Conservation (phyloP, 2,797 vertebrate genomes). For the Sebastes aleutianus region DNA sequence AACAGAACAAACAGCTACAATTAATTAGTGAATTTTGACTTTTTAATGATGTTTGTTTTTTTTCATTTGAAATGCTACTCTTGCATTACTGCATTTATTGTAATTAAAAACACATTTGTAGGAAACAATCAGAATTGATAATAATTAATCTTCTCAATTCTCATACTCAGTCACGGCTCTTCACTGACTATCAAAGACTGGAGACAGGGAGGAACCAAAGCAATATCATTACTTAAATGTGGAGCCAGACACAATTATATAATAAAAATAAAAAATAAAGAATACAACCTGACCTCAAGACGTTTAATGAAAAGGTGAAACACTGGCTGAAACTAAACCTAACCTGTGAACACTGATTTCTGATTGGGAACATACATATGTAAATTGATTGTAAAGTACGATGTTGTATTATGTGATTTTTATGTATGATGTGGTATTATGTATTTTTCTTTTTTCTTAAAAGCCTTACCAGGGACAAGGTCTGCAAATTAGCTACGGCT, state of each 20-base stretch:
- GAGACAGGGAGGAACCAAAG: background rate
- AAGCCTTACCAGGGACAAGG: no score
- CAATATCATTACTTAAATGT: background rate
- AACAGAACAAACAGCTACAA: conserved; percentile 13
- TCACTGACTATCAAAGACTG: background rate
- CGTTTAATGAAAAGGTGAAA: no score
- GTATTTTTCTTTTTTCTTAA: no score
- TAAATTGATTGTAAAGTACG: no score
- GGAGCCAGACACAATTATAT: background rate
- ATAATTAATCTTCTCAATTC: background rate
- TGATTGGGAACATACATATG: no score
- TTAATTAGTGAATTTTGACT: background rate
- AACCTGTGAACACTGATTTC: no score
- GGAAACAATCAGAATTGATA: background rate
- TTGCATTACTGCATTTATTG: background rate
- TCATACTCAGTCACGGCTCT: background rate
- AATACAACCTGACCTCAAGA: no score
- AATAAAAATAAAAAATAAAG: no score
- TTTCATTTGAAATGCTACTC: background rate
- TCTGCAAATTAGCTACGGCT: no score
- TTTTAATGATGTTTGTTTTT: background rate
- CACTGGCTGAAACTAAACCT: no score
- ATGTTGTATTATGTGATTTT: no score
- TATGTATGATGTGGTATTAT: no score
- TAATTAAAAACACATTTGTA: background rate